phyloP scores from a whole-genome alignment of 2,888 invertebrate genomes.

The Mythimna ferrago region DNA sequence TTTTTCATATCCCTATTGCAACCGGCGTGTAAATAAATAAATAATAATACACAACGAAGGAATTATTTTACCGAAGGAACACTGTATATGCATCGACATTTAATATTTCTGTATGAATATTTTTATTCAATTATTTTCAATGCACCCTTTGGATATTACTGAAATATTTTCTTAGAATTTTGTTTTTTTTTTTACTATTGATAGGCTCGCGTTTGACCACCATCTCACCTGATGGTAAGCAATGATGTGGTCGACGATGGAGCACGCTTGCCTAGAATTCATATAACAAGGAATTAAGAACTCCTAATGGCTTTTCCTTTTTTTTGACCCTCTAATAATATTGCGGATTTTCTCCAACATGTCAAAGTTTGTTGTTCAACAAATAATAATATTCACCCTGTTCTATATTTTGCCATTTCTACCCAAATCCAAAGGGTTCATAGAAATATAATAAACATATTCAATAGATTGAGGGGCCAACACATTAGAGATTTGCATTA shows the following conservation, averaged over 20 bases:
- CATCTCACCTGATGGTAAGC: too few species aligned
- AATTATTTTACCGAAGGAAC: conserved; percentile 45
- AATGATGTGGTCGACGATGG: too few species aligned
- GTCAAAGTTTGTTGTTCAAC: conserved; percentile 6
- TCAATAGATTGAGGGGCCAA: conserved; percentile 26
- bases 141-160: background rate
- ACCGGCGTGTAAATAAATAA: conserved; percentile 59
- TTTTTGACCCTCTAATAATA: background rate
- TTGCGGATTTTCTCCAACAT: background rate
- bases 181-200: too few species aligned
- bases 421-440: background rate
- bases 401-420: conserved; percentile 15
- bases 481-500: conserved; percentile 42
- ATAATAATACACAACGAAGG: conserved; percentile 47
- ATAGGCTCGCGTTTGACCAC: too few species aligned
- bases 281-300: background rate
- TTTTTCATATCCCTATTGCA: conserved; percentile 59
- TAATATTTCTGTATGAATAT: background rate
- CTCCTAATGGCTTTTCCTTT: background rate
- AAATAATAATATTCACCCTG: conserved; percentile 31
- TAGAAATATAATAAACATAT: conserved; percentile 31
- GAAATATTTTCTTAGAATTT: background rate
- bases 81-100: conserved; percentile 34
- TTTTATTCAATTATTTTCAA: background rate
- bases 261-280: too few species aligned